A percentile compares a stretch with the other conserved stretches of the same genome.
These are phyloP conservation scores for Cryptoprocta ferox DNA, from an alignment of 2,797 vertebrate genomes.

Conservation along the genomic window DNA sequence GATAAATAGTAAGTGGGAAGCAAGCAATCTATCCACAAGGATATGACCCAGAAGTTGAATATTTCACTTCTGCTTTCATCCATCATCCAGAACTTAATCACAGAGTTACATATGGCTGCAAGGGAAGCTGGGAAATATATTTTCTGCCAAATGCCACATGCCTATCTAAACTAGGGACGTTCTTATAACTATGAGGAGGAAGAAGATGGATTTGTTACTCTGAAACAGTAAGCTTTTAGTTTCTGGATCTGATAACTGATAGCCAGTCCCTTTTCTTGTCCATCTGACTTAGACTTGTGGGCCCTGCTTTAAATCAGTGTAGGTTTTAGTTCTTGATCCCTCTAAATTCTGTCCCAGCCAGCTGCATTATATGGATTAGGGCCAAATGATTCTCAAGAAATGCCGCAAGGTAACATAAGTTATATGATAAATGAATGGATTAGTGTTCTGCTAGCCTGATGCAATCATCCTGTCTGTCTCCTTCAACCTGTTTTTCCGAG, in stretches of 20 bases:
- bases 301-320: not conserved
- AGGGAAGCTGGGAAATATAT: not conserved
- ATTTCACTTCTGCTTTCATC: not conserved
- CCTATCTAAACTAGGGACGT: not conserved
- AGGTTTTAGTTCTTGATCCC: not conserved
- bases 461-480: not conserved
- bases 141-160: not conserved
- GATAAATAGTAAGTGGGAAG: not conserved
- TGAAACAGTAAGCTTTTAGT: not conserved
- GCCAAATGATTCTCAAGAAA: constrained; percentile 24
- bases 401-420: not conserved
- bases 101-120: not conserved
- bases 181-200: not conserved
- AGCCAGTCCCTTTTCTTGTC: not conserved
- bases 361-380: not conserved
- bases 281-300: not conserved
- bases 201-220: not conserved
- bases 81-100: not conserved
- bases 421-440: not conserved
- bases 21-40: not conserved
- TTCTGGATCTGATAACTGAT: constrained; percentile 23
- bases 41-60: not conserved
- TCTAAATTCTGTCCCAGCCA: not conserved
- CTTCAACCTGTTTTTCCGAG: not conserved
- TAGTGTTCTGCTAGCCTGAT: not conserved